A percentile compares a stretch with the other conserved stretches of the same genome.
Evolutionary conservation across 1,140 invertebrate species (phyloP).

Genomic region (Lepidurus packardi): DNA sequence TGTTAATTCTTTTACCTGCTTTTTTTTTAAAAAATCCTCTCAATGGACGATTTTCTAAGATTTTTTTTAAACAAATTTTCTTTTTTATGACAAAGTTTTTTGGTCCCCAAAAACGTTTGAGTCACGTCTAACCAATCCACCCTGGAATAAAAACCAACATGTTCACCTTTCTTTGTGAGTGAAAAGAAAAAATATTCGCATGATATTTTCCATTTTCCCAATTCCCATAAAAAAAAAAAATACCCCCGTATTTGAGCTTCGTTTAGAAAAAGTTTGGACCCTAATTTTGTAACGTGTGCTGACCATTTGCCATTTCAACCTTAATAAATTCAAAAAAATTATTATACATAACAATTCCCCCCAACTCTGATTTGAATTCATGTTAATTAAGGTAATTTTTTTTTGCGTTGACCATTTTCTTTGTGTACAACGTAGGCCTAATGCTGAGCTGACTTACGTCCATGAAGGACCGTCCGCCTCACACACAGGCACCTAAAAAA

Average conservation of each 20-base stretch:
- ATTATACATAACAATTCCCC: neutral
- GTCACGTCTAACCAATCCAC: too few species aligned
- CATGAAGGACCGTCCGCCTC: constrained; percentile 3
- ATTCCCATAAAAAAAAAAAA: too few species aligned
- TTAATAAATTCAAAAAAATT: constrained; percentile 11
- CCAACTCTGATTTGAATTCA: neutral
- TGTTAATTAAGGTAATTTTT: neutral
- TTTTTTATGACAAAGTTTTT: too few species aligned
- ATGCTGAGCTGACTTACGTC: constrained; percentile 13
- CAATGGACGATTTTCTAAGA: neutral
- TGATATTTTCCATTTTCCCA: too few species aligned
- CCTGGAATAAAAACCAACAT: too few species aligned
- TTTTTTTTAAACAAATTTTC: too few species aligned
- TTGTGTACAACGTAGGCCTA: neutral
- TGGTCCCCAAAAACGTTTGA: too few species aligned
- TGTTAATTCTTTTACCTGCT: neutral
- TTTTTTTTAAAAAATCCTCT: neutral
- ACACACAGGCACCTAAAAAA: neutral
- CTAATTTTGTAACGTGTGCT: neutral
- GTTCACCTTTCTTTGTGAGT: too few species aligned
- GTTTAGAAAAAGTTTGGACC: too few species aligned
- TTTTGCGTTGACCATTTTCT: neutral
- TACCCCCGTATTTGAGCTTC: too few species aligned
- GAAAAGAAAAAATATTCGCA: too few species aligned
- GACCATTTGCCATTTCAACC: neutral